phyloP scores from a whole-genome alignment of 2,113 vertebrate genomes.

The Sylvietta virens region DNA sequence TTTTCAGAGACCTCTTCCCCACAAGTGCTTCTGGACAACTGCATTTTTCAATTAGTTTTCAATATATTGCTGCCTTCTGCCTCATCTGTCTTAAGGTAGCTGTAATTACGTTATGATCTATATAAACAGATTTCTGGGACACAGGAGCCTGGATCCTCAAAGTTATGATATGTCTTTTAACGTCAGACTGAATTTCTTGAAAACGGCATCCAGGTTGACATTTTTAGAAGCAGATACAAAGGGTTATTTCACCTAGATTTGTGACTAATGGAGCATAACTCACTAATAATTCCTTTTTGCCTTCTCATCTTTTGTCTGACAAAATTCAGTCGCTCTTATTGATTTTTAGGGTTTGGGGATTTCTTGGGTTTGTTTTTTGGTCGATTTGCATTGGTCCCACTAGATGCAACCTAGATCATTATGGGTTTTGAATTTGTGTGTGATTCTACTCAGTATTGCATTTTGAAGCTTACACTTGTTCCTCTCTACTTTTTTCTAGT shows the following conservation, averaged over 20 bases:
- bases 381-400: neutral
- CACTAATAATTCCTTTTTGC: conserved; percentile 9
- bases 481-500: neutral
- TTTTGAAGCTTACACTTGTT: neutral
- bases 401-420: neutral
- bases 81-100: conserved; percentile 75
- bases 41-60: conserved; percentile 80
- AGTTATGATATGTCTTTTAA: conserved; percentile 71
- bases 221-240: conserved; percentile 46
- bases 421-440: neutral
- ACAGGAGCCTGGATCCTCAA: conserved; percentile 46
- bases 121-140: conserved; percentile 69
- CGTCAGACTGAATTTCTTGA: conserved; percentile 51
- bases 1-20: conserved; percentile 72
- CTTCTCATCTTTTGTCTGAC: neutral
- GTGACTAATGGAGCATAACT: conserved; percentile 4
- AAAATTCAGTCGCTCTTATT: neutral
- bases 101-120: conserved; percentile 72
- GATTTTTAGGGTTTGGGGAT: neutral
- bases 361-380: neutral
- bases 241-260: conserved; percentile 27
- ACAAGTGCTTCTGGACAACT: conserved; percentile 76
- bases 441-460: neutral
- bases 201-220: conserved; percentile 44
- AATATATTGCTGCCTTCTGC: conserved; percentile 70